These are phyloP conservation scores for Papilio polytes DNA, from an alignment of 1,140 invertebrate species.

Conservation along the genomic window DNA sequence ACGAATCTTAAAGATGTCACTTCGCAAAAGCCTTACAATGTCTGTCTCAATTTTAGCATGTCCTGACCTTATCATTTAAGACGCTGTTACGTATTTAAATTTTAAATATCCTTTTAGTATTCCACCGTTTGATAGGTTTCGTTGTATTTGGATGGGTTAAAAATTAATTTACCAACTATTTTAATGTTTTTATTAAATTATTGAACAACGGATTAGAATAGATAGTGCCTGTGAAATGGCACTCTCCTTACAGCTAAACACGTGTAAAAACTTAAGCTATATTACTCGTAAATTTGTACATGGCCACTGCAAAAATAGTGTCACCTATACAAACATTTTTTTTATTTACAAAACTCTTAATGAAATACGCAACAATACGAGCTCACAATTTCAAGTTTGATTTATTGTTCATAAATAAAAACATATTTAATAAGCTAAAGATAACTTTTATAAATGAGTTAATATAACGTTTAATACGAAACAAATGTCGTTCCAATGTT, in stretches of 20 bases:
- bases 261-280: constrained; percentile 70
- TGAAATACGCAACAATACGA: constrained; percentile 50
- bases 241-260: constrained; percentile 58
- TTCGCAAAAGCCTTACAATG: too few species aligned
- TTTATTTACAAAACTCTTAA: constrained; percentile 48
- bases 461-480: not conserved
- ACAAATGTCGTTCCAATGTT: too few species aligned
- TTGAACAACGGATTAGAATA: constrained; percentile 70
- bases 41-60: too few species aligned
- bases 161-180: constrained; percentile 38
- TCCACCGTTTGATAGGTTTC: not conserved
- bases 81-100: too few species aligned
- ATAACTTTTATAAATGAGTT: not conserved
- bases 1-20: too few species aligned
- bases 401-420: constrained; percentile 14
- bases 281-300: constrained; percentile 64
- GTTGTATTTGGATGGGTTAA: not conserved
- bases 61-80: too few species aligned
- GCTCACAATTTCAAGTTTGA: constrained; percentile 28
- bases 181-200: constrained; percentile 62
- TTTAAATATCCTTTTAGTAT: too few species aligned
- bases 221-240: constrained; percentile 64
- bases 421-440: constrained; percentile 18
- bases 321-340: constrained; percentile 48
- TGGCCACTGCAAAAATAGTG: constrained; percentile 64